These are phyloP conservation scores for Microtus ochrogaster DNA, from an alignment of 2,113 vertebrate genomes.

Conservation along the genomic window DNA sequence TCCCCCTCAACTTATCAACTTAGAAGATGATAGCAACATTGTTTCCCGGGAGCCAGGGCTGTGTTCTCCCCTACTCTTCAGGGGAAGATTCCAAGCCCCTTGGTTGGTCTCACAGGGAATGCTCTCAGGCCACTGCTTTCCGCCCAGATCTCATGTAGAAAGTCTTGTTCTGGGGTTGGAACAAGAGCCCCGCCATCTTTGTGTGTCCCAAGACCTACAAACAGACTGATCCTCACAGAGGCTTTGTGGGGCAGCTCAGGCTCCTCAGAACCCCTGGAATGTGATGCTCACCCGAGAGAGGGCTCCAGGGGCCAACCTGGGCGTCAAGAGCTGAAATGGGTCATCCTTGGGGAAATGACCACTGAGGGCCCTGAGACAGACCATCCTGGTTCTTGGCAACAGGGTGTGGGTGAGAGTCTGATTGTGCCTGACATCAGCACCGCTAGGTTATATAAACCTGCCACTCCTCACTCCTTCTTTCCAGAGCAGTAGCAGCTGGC, in stretches of 20 bases:
- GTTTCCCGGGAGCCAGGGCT: neutral
- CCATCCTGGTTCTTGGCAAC: rapidly evolving
- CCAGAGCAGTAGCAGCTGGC: neutral
- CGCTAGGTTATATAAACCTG: neutral
- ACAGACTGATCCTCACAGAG: neutral
- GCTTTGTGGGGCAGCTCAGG: neutral
- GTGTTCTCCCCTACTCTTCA: neutral
- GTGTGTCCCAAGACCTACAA: neutral
- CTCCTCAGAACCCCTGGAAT: neutral
- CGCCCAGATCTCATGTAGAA: neutral
- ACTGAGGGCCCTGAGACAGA: neutral
- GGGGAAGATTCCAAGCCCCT: neutral
- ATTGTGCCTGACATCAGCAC: rapidly evolving
- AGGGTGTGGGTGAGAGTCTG: neutral
- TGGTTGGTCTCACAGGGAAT: rapidly evolving
- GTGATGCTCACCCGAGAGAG: rapidly evolving
- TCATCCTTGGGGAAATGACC: rapidly evolving
- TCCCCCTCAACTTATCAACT: neutral
- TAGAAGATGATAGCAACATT: neutral
- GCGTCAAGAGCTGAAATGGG: rapidly evolving
- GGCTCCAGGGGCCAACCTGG: neutral
- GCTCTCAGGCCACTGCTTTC: neutral
- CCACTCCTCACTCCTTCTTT: neutral
- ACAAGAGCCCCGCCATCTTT: neutral
- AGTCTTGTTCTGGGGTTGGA: neutral